Evolutionary conservation across 2,888 invertebrate species (phyloP).

Genomic region (Osedax fenrisi): DNA sequence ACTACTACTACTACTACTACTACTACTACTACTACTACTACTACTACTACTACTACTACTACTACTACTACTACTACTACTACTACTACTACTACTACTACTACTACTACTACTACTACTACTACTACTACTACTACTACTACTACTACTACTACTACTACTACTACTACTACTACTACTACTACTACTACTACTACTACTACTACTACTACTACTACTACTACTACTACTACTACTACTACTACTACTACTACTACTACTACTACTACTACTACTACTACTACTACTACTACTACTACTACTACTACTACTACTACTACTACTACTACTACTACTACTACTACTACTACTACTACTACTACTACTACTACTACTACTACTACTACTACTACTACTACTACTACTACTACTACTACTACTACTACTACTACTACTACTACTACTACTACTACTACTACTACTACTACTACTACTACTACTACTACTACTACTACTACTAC

Average conservation of each 20-base stretch:
- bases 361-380: background rate
- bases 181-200: background rate
- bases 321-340: background rate
- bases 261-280: background rate
- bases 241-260: background rate
- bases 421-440: background rate
- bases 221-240: background rate
- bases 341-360: background rate
- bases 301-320: background rate
- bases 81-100: background rate
- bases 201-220: background rate
- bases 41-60: background rate
- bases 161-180: background rate
- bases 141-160: background rate
- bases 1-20: background rate
- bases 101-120: background rate
- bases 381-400: background rate
- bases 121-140: background rate
- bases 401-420: background rate
- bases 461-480: background rate
- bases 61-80: background rate
- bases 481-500: background rate
- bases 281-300: background rate
- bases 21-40: background rate
- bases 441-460: background rate